Base-by-base conservation (phyloP, 1,140 invertebrate species). In the Archegozetes longisetosus region DNA sequence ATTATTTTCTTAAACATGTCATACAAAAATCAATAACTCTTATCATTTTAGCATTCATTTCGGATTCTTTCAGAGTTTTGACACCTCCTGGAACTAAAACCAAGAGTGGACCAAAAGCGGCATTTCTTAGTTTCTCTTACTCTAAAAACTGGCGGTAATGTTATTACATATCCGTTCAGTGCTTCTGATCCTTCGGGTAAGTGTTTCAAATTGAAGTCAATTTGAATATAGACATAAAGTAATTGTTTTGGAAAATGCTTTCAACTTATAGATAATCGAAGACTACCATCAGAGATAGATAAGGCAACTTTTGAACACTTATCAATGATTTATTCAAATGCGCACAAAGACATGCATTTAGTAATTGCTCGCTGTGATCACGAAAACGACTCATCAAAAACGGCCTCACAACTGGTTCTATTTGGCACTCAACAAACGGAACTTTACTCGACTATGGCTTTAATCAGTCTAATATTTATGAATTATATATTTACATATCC, bases 1-100 rank as follows among this genome's bases (percentile, higher is more conserved):
- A 24, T 98, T 95, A 71, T 80, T 78, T 63, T 98, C 98, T 73
- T 98, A 82, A 69, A 94, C 94, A 0, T 71, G 71, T 24, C 79
- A 80, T 2, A 72, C 73, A 3, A 79, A 92, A 61, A 70, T 98
- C 17, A 79, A 82, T 0, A 71, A 74, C 1, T 92, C 84, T 70
- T 98, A 95, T 95, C 65, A 81, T 28, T 84, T 70, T 81, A 79
- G 61, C 85, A 89, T 62, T 76, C 95, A 1, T 70, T 98, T 2
- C 64, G 98, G 0, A 73, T 79, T 26, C 94, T 79, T 64, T 87
- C 97, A 64, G 86, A 94, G 47, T 47, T 27, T 13, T 20, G 9
- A 17, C 26, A 12, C 22, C 25, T 4, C 58, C 46, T 20, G 62
- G 61, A 55, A 59, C 52, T 9, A 28, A 51, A 20, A n/a, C 47